phyloP scores from a whole-genome alignment of 2,888 invertebrate species.

The Achlya flavicornis region DNA sequence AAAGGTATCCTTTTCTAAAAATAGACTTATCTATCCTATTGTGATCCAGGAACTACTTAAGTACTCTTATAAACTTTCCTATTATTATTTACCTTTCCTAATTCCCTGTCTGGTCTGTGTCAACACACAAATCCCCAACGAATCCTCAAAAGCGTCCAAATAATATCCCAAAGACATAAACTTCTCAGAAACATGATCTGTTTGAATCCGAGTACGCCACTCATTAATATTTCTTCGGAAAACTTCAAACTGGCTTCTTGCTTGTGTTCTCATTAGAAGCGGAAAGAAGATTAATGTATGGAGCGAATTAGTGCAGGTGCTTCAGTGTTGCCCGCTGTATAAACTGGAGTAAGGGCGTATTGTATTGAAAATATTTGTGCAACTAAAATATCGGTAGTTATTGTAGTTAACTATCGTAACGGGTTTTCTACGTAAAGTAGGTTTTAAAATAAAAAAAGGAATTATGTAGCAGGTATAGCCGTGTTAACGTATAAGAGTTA shows the following conservation, averaged over 20 bases:
- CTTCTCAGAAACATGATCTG: not conserved
- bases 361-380: not conserved
- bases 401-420: too few relatives aligned
- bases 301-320: not conserved
- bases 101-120: not conserved
- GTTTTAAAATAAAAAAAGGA: too few relatives aligned
- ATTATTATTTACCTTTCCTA: too few relatives aligned
- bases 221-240: not conserved
- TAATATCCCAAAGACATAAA: not conserved
- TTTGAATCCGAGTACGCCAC: not conserved
- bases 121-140: not conserved
- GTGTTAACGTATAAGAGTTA: too few relatives aligned
- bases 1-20: too few relatives aligned
- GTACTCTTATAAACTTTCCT: too few relatives aligned
- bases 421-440: too few relatives aligned
- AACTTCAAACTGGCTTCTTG: not conserved
- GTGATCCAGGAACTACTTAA: too few relatives aligned
- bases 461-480: too few relatives aligned
- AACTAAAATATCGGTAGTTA: not conserved
- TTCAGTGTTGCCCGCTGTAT: not conserved
- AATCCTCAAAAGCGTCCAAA: not conserved
- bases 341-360: not conserved
- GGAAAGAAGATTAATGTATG: conserved; percentile 6
- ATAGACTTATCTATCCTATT: too few relatives aligned
- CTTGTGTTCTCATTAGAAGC: not conserved